Evolutionary conservation across 92 coral and sea anemone genomes (phyloP).

Genomic region (Montipora capitata): DNA sequence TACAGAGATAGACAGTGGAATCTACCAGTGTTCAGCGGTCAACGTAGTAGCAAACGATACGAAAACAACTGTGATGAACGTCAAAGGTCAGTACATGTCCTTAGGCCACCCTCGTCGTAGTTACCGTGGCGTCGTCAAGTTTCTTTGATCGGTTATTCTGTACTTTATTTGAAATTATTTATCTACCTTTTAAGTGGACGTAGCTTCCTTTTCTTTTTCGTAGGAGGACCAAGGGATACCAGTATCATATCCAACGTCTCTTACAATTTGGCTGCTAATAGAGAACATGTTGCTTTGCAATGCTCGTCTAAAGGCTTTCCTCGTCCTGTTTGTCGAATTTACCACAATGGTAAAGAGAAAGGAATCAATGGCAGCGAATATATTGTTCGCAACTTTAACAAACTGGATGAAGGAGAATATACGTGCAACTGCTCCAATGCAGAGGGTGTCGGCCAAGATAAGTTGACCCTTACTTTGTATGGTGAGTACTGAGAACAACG

Average conservation of each 20-base stretch:
- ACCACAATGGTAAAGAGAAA: constrained; percentile 31
- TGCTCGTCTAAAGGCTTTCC: constrained; percentile 80
- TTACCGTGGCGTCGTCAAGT: too few relatives aligned
- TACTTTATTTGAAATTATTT: too few relatives aligned
- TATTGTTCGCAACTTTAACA: constrained; percentile 68
- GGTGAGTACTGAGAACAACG: constrained; percentile 45
- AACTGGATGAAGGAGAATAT: constrained; percentile 70
- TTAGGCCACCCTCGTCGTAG: too few relatives aligned
- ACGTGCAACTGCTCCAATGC: constrained; percentile 75
- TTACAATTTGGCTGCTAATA: constrained; percentile 63
- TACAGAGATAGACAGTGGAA: constrained; percentile 68
- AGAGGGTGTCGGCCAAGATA: constrained; percentile 46
- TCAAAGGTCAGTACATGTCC: constrained; percentile 39
- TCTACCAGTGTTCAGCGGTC: constrained; percentile 79
- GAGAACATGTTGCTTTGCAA: constrained; percentile 63
- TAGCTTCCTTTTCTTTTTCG: background rate
- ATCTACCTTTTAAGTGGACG: background rate
- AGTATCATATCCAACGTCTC: constrained; percentile 63
- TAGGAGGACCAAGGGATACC: constrained; percentile 78
- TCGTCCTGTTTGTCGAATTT: constrained; percentile 63
- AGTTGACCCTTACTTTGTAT: constrained; percentile 47
- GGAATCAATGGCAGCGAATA: constrained; percentile 20
- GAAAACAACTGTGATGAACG: constrained; percentile 60
- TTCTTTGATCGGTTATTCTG: too few relatives aligned
- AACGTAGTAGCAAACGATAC: constrained; percentile 78